phyloP scores from a whole-genome alignment of 2,888 invertebrate genomes.

The Sisyra terminalis region DNA sequence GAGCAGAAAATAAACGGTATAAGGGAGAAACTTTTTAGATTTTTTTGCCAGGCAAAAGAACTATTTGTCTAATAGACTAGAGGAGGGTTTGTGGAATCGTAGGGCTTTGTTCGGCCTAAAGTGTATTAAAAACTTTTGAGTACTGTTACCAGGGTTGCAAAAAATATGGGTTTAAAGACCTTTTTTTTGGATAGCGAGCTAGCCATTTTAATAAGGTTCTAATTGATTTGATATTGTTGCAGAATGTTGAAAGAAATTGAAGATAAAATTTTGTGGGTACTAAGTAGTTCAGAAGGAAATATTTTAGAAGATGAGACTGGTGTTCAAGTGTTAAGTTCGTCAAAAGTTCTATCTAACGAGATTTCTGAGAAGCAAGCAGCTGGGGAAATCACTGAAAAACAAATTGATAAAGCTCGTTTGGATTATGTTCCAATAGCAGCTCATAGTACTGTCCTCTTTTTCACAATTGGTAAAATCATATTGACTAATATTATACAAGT shows the following conservation, averaged over 20 bases:
- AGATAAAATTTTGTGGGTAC: slow-evolving; percentile 69
- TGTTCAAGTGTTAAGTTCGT: slow-evolving; percentile 73
- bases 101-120: no score
- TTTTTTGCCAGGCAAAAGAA: no score
- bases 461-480: slow-evolving; percentile 55
- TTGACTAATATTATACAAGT: not conserved
- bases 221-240: slow-evolving; percentile 3
- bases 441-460: slow-evolving; percentile 81
- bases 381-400: slow-evolving; percentile 77
- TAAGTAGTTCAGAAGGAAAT: slow-evolving; percentile 56
- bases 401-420: slow-evolving; percentile 70
- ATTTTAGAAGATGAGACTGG: slow-evolving; percentile 87
- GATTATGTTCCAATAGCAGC: slow-evolving; percentile 83
- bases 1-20: slow-evolving; percentile 60
- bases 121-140: no score
- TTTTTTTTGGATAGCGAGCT: no score
- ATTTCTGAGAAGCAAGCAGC: slow-evolving; percentile 81
- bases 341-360: slow-evolving; percentile 78
- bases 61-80: no score
- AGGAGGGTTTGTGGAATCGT: no score
- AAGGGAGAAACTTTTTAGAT: not conserved
- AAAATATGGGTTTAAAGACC: no score
- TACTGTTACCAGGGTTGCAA: no score
- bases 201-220: not conserved
- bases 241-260: slow-evolving; percentile 75